Conservation (phyloP, 2,113 vertebrate genomes). For the Syngnathoides biaculeatus region DNA sequence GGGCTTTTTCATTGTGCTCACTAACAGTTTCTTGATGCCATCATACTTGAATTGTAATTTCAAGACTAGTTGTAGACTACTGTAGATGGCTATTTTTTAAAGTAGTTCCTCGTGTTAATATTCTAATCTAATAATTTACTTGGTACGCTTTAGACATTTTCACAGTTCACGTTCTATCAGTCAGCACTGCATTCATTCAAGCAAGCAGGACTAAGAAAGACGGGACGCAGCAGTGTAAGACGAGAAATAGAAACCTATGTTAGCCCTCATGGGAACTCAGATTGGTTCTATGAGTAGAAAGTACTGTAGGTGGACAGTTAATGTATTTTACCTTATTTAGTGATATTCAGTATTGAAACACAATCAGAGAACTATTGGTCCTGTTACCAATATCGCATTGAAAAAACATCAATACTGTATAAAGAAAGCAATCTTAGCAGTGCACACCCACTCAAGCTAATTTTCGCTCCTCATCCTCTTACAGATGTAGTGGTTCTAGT, state of each 20-base stretch:
- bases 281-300: conserved; percentile 47
- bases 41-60: not conserved
- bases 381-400: conserved; percentile 46
- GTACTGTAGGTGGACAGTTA: conserved; percentile 40
- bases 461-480: conserved; percentile 42
- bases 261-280: conserved; percentile 53
- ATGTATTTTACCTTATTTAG: conserved; percentile 40
- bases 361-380: conserved; percentile 41
- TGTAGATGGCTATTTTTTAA: not conserved
- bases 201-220: conserved; percentile 48
- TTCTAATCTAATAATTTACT: not conserved
- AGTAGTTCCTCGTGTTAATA: not conserved
- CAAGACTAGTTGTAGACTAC: not conserved
- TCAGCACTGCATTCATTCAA: conserved; percentile 52
- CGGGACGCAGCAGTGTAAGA: conserved; percentile 35
- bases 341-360: conserved; percentile 53
- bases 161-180: conserved; percentile 48
- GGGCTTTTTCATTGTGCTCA: not conserved
- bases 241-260: conserved; percentile 38
- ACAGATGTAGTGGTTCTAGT: conserved; percentile 61
- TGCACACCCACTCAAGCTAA: conserved; percentile 51
- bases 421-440: conserved; percentile 59
- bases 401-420: conserved; percentile 64
- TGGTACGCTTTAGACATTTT: conserved; percentile 38
- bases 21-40: not conserved